Percentiles rank a stretch among this genome's conserved stretches.
phyloP scores from a whole-genome alignment of 2,113 vertebrate genomes.

The Uropsilus gracilis region DNA sequence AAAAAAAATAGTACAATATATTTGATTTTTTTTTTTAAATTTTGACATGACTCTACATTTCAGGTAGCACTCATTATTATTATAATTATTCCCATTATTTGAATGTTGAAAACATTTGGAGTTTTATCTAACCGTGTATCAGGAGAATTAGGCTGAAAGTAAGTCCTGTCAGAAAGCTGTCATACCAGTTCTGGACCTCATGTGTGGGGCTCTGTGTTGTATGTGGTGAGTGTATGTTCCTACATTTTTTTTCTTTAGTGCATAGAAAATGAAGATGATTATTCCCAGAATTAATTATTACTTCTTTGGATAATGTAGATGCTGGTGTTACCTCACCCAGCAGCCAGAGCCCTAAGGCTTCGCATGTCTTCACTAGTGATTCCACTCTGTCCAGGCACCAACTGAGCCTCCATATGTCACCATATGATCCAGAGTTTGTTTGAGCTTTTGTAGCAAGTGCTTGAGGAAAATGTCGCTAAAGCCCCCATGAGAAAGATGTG shows the following conservation, averaged over 20 bases:
- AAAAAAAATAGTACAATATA: neutral
- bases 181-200: neutral
- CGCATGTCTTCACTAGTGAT: neutral
- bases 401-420: neutral
- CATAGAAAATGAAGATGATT: neutral
- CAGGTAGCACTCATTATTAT: neutral
- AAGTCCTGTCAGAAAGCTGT: neutral
- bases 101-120: neutral
- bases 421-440: neutral
- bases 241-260: neutral
- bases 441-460: conserved; percentile 6
- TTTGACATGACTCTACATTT: neutral
- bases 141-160: neutral
- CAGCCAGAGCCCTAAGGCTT: neutral
- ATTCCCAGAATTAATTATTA: conserved; percentile 18
- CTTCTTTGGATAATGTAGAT: neutral
- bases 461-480: conserved; percentile 16
- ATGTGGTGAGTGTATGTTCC: neutral
- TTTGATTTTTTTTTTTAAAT: conserved; percentile 13
- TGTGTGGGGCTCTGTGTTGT: neutral
- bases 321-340: neutral
- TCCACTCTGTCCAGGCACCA: neutral
- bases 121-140: neutral
- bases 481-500: neutral
- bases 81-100: neutral